A percentile compares a stretch with the other conserved stretches of the same genome.
These are phyloP conservation scores for Mirza zaza DNA, from an alignment of 2,113 vertebrate genomes.

Conservation along the genomic window DNA sequence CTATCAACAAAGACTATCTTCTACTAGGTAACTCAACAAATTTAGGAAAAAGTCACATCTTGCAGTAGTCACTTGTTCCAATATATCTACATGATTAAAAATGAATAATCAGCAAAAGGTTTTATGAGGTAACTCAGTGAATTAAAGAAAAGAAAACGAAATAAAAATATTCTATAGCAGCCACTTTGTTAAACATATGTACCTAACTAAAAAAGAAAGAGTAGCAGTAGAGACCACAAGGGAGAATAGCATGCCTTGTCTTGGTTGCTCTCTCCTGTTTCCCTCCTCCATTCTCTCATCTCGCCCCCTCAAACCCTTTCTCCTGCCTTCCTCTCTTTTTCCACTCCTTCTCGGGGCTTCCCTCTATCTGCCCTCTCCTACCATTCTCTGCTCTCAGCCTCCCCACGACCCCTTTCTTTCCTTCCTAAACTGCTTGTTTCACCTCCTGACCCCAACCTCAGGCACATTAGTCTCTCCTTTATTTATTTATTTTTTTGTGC, in stretches of 20 bases:
- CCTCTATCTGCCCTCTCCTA: neutral
- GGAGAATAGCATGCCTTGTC: neutral
- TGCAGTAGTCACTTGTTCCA: neutral
- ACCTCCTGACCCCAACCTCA: neutral
- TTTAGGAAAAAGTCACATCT: neutral
- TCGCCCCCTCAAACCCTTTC: neutral
- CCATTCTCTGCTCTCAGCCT: neutral
- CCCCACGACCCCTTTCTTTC: neutral
- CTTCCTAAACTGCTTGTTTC: neutral
- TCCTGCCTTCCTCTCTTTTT: neutral
- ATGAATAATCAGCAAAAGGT: neutral
- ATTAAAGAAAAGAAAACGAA: neutral
- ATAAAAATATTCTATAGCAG: neutral
- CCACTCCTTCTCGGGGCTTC: neutral
- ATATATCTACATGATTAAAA: neutral
- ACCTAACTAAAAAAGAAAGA: neutral
- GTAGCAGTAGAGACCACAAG: neutral
- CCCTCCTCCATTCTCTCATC: neutral
- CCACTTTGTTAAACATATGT: neutral
- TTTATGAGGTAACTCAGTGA: slow-evolving; percentile 2
- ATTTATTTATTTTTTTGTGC: neutral
- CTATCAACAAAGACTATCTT: slow-evolving; percentile 3
- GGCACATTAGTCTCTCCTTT: neutral
- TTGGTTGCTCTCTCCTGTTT: neutral
- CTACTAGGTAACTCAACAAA: neutral